phyloP scores from a whole-genome alignment of 2,113 vertebrate genomes.

The Burhinus bistriatus region DNA sequence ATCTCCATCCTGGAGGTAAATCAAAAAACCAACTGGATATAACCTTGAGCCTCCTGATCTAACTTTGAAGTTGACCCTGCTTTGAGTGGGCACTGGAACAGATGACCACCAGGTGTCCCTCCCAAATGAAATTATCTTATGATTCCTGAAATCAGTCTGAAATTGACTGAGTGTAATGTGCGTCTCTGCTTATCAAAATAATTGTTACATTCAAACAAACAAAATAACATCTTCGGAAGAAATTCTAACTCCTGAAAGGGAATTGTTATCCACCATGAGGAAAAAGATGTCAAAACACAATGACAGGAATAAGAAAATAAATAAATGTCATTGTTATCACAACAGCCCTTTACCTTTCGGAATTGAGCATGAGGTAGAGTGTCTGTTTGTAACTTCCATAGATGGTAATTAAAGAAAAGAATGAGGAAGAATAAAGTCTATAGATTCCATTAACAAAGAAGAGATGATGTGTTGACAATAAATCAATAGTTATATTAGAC shows the following conservation, averaged over 20 bases:
- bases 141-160: neutral
- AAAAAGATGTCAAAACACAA: neutral
- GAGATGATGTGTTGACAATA: neutral
- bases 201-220: neutral
- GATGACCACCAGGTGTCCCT: neutral
- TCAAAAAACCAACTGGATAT: accelerated
- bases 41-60: neutral
- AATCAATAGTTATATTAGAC: constrained; percentile 23
- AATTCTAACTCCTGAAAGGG: neutral
- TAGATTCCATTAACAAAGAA: neutral
- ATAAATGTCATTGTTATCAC: neutral
- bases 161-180: neutral
- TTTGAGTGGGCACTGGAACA: neutral
- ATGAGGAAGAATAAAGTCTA: neutral
- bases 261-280: neutral
- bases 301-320: neutral
- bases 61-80: neutral
- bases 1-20: neutral
- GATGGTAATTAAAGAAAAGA: neutral
- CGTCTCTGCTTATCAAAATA: neutral
- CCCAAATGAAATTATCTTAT: neutral
- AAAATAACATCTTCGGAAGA: neutral
- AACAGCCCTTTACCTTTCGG: neutral
- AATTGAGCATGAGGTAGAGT: neutral
- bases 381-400: neutral